Conservation (phyloP, 1,140 invertebrate species). For the Ericerus pela region DNA sequence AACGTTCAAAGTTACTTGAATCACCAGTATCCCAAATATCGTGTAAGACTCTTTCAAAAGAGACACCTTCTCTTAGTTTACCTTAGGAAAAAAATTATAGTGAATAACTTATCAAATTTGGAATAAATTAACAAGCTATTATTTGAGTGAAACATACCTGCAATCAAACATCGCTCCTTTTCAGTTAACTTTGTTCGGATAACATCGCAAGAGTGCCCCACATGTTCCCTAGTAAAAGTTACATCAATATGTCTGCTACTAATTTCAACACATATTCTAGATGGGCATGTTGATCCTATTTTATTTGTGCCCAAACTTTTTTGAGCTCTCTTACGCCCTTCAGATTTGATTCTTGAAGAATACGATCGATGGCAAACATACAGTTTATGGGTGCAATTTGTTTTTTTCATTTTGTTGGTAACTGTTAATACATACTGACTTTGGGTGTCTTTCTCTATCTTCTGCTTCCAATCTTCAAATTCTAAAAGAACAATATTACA, state of each 20-base stretch:
- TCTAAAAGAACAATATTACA: no score
- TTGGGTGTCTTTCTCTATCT: no score
- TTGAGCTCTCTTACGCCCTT: background rate
- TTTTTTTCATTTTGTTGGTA: no score
- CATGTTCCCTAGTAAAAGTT: background rate
- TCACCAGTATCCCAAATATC: conserved; percentile 6
- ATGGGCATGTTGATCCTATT: background rate
- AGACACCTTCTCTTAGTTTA: conserved; percentile 5
- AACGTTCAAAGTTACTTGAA: background rate
- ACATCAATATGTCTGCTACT: background rate
- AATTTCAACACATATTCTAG: conserved; percentile 1
- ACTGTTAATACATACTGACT: no score
- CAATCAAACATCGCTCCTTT: background rate
- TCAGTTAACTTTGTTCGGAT: background rate
- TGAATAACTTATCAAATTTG: no score
- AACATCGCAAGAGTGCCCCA: conserved; percentile 6
- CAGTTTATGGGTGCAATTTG: no score
- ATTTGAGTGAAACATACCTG: conserved; percentile 6
- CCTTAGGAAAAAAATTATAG: no score
- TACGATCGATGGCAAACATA: no score
- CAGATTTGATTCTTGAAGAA: no score
- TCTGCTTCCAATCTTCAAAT: no score
- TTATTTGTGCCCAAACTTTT: conserved; percentile 13
- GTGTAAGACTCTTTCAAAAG: background rate
- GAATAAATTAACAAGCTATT: background rate